Conservation (phyloP, 2,888 invertebrate species). For the Stictocephala bisonia region DNA sequence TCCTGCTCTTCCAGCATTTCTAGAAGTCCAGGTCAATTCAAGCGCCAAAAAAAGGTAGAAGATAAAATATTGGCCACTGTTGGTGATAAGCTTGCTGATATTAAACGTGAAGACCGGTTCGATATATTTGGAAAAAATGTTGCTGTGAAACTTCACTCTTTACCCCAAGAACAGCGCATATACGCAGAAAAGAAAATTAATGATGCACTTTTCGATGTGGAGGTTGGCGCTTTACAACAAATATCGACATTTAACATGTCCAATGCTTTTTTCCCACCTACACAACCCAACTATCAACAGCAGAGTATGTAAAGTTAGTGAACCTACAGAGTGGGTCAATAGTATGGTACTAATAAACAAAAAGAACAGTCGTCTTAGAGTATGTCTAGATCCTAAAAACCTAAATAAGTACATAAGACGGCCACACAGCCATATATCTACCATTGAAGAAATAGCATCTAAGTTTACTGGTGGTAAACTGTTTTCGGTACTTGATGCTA, state of each 20-base stretch:
- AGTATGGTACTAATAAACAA: too few species aligned
- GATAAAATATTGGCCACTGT: slow-evolving; percentile 28
- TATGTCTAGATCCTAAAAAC: too few species aligned
- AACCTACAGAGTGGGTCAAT: too few species aligned
- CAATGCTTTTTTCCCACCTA: slow-evolving; percentile 25
- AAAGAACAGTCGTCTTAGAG: too few species aligned
- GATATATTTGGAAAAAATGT: slow-evolving; percentile 47
- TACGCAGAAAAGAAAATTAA: slow-evolving; percentile 44
- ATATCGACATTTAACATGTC: slow-evolving; percentile 15
- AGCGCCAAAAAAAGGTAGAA: slow-evolving; percentile 20
- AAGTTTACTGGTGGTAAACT: too few species aligned
- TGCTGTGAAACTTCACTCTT: slow-evolving; percentile 47
- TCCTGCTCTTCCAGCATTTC: too few species aligned
- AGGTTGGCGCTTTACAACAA: slow-evolving; percentile 34
- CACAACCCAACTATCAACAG: slow-evolving; percentile 26
- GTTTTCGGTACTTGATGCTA: too few species aligned
- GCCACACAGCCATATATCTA: too few species aligned
- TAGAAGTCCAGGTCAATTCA: too few species aligned
- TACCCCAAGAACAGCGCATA: slow-evolving; percentile 41
- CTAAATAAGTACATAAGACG: too few species aligned
- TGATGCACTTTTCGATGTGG: slow-evolving; percentile 45
- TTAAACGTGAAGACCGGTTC: slow-evolving; percentile 32
- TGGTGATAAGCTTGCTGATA: slow-evolving; percentile 18
- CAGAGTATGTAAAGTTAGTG: too few species aligned
- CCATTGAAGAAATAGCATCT: too few species aligned